phyloP scores from a whole-genome alignment of 2,113 vertebrate genomes.

The Vicugna pacos region DNA sequence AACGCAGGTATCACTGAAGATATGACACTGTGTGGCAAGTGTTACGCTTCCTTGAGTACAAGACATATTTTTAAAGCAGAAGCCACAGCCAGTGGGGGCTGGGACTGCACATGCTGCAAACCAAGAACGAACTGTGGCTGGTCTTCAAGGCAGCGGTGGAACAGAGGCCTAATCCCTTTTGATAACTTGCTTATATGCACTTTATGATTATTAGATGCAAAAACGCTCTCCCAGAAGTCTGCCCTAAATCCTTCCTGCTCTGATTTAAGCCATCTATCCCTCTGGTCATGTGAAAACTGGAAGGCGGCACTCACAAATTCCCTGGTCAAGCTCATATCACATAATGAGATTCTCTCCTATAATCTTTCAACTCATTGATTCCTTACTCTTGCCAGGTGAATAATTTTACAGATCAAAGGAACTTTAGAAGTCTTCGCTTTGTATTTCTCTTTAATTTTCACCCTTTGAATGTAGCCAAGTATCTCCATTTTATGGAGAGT shows the following conservation, averaged over 20 bases:
- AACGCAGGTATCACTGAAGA: slow-evolving; percentile 11
- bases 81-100: background rate
- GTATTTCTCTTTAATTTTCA: background rate
- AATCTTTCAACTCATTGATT: background rate
- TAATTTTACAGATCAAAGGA: background rate
- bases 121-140: background rate
- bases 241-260: background rate
- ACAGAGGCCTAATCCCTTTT: background rate
- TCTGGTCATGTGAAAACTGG: background rate
- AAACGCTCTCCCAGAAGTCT: background rate
- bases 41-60: slow-evolving; percentile 5
- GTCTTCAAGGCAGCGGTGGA: background rate
- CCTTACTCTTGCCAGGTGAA: background rate
- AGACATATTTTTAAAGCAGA: slow-evolving; percentile 27
- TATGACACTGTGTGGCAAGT: background rate
- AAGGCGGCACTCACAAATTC: background rate
- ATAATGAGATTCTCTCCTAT: background rate
- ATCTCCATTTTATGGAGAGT: background rate
- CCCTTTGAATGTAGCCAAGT: slow-evolving; percentile 2
- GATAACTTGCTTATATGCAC: background rate
- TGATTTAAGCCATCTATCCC: background rate
- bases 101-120: background rate
- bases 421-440: background rate
- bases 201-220: background rate
- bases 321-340: background rate